A percentile compares a stretch with the other conserved stretches of the same genome.
phyloP scores from a whole-genome alignment of 2,113 vertebrate genomes.

The Barnardius zonarius region DNA sequence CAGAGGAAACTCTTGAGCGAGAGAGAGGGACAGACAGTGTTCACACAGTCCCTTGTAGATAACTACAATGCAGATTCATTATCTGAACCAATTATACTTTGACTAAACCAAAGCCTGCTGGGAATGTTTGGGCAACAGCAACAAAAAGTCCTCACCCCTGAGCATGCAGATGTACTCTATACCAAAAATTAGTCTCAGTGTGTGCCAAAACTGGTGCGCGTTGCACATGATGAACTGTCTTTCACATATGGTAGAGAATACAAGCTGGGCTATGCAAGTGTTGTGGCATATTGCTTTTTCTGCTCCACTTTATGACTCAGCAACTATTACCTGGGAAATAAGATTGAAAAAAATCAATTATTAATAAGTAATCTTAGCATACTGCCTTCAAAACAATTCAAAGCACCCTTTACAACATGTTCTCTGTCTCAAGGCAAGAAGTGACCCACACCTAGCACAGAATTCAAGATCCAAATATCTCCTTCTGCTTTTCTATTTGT shows the following conservation, averaged over 20 bases:
- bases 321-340: neutral
- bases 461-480: neutral
- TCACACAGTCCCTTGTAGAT: neutral
- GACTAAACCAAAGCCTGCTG: neutral
- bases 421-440: neutral
- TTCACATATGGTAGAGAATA: neutral
- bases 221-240: neutral
- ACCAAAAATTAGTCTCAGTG: neutral
- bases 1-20: neutral
- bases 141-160: neutral
- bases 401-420: neutral
- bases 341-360: neutral
- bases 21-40: neutral
- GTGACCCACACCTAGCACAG: neutral
- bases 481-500: neutral
- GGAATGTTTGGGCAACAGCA: neutral
- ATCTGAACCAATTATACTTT: neutral
- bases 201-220: neutral
- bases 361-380: neutral
- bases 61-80: neutral
- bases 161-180: accelerated
- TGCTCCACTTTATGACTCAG: neutral
- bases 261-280: neutral
- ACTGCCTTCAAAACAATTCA: neutral
- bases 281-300: neutral